Evolutionary conservation across 2,113 vertebrate genomes (phyloP).

Genomic region (Tragelaphus strepsiceros): DNA sequence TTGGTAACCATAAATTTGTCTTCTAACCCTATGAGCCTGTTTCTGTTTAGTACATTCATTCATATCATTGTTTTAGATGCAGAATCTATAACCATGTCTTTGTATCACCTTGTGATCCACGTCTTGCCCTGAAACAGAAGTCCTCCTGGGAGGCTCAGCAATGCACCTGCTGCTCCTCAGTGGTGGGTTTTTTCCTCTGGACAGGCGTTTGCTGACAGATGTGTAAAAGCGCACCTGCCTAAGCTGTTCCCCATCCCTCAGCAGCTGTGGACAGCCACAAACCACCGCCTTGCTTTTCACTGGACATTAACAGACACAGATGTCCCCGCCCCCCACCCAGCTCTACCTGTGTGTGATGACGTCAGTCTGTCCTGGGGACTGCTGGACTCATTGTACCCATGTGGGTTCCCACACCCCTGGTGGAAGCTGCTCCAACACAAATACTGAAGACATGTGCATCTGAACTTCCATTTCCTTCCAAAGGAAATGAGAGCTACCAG

Average conservation of each 20-base stretch:
- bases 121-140: slow-evolving; percentile 33
- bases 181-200: slow-evolving; percentile 45
- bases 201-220: slow-evolving; percentile 71
- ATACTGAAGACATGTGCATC: neutral
- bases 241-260: slow-evolving; percentile 52
- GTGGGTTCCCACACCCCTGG: slow-evolving; percentile 16
- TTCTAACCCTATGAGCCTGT: neutral
- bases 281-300: slow-evolving; percentile 53
- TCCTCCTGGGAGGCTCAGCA: slow-evolving; percentile 44
- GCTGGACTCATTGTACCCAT: neutral
- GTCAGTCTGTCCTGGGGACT: neutral
- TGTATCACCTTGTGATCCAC: slow-evolving; percentile 35
- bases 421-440: slow-evolving; percentile 41
- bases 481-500: slow-evolving; percentile 1
- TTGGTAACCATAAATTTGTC: neutral
- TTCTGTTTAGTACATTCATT: neutral
- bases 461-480: slow-evolving; percentile 37
- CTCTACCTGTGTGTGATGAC: slow-evolving; percentile 18
- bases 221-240: slow-evolving; percentile 52
- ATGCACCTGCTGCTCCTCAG: slow-evolving; percentile 33
- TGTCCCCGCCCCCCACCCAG: slow-evolving; percentile 11
- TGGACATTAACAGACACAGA: slow-evolving; percentile 57
- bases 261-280: slow-evolving; percentile 60
- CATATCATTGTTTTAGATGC: neutral
- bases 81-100: neutral